Base-by-base conservation (phyloP, 1,140 invertebrate genomes). In the Galleria mellonella region DNA sequence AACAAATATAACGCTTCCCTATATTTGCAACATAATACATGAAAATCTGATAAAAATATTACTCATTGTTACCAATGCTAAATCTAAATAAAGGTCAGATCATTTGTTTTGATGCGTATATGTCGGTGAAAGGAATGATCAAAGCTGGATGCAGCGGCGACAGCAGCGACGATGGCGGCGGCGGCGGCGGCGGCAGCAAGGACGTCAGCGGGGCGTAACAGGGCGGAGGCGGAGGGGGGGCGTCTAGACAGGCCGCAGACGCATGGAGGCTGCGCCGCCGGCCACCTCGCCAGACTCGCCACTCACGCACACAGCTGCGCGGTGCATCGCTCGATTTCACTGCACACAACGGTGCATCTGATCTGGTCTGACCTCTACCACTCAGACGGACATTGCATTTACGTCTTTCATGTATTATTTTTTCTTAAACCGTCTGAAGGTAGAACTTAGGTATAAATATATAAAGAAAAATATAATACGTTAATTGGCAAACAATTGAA, bases 241-340 rank as follows among this genome's bases (percentile, higher is more conserved):
- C 63, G 79, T 83, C 79, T 82, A 82, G 81, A 82, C 81, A 72
- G 81, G 73, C 73, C 75, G 75, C 77, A 84, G 81, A 84, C 81
- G 72, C 67, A 72, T 61, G 75, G 81, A 82, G 77, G 77, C 77
- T 82, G 79, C 73, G 71, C 72, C 55, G 69, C 62, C 60, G 12
- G 13, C 32, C 27, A 32, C 28, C 55, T 67, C 58, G 53, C 47
- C 55, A 43, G 15, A 10, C 55, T 67, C 58, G 53, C 47, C 55
- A 43, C 47, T 37, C 66, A 62, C 76, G 42, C 76, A 79, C 74
- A 74, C 74, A 40, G 29, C 2, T 50, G 41, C 41, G 40, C 50
- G 49, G 38, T 77, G 71, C 75, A 77, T 64, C 72, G 58, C 41
- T 58, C 41, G 58, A 60, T 61, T 62, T 66, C 62, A 55, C 59